phyloP scores from a whole-genome alignment of 2,113 vertebrate species.

The Rhynchomys soricoides region DNA sequence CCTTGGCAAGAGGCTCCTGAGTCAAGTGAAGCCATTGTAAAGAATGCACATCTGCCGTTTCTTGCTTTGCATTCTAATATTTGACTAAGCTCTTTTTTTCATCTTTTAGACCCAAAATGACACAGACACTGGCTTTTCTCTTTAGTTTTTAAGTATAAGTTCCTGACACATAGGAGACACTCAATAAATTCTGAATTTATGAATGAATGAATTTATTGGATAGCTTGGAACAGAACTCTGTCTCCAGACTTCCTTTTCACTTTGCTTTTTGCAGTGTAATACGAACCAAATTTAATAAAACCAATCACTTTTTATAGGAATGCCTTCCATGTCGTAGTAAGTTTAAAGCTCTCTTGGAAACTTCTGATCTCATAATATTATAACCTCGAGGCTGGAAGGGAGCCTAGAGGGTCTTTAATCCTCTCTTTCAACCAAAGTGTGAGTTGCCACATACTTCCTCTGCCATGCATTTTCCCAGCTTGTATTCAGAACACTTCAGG shows the following conservation, averaged over 20 bases:
- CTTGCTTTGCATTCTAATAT: neutral
- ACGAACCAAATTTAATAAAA: constrained; percentile 68
- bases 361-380: constrained; percentile 49
- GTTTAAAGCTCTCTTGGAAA: constrained; percentile 67
- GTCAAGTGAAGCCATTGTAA: neutral
- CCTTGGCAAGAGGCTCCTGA: neutral
- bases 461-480: constrained; percentile 59
- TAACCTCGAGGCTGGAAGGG: constrained; percentile 62
- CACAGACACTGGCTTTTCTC: neutral
- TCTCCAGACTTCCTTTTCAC: constrained; percentile 73
- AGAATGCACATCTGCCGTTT: neutral
- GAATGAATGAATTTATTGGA: constrained; percentile 71
- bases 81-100: neutral
- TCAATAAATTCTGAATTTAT: constrained; percentile 71
- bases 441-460: constrained; percentile 39
- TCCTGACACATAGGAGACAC: constrained; percentile 37
- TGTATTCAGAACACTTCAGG: constrained; percentile 55
- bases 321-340: constrained; percentile 59
- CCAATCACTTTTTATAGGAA: constrained; percentile 62
- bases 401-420: constrained; percentile 49
- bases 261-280: constrained; percentile 64
- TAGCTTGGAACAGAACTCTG: constrained; percentile 62
- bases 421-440: neutral
- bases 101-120: neutral
- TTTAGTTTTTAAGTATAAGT: neutral